A percentile compares a stretch with the other conserved stretches of the same genome.
These are phyloP conservation scores for Sebastes melanostomus DNA, from an alignment of 2,797 vertebrate species.

Conservation along the genomic window DNA sequence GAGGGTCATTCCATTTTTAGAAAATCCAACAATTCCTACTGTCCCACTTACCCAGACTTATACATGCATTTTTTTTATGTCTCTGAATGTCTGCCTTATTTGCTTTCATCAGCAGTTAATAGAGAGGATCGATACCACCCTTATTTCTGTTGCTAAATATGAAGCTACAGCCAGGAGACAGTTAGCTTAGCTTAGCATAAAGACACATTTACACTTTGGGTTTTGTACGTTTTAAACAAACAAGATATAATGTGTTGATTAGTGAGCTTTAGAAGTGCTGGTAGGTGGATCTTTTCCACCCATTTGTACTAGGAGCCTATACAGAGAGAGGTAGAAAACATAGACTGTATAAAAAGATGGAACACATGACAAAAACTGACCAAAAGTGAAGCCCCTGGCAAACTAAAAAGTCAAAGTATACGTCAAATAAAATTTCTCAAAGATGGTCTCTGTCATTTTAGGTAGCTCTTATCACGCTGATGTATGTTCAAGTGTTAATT, in stretches of 20 bases:
- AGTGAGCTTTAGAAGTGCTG: neutral
- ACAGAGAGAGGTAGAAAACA: neutral
- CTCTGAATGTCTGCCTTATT: neutral
- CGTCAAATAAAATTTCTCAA: too few species aligned
- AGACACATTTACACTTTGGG: neutral
- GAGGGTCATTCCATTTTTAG: neutral
- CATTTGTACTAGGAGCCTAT: neutral
- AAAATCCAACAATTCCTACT: neutral
- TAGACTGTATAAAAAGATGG: too few species aligned
- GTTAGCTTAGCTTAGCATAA: neutral
- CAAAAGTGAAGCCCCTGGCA: too few species aligned
- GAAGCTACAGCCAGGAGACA: neutral
- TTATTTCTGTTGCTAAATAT: neutral
- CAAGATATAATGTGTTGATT: neutral
- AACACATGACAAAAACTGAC: too few species aligned
- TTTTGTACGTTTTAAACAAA: neutral
- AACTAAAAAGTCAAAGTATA: too few species aligned
- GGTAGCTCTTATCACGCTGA: too few species aligned
- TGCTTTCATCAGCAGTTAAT: neutral
- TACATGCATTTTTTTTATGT: neutral
- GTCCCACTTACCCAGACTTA: neutral
- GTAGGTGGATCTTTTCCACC: neutral
- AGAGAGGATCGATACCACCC: neutral
- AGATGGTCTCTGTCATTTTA: too few species aligned
- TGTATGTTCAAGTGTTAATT: too few species aligned